phyloP scores from a whole-genome alignment of 2,113 vertebrate species.

The Salvator merianae region DNA sequence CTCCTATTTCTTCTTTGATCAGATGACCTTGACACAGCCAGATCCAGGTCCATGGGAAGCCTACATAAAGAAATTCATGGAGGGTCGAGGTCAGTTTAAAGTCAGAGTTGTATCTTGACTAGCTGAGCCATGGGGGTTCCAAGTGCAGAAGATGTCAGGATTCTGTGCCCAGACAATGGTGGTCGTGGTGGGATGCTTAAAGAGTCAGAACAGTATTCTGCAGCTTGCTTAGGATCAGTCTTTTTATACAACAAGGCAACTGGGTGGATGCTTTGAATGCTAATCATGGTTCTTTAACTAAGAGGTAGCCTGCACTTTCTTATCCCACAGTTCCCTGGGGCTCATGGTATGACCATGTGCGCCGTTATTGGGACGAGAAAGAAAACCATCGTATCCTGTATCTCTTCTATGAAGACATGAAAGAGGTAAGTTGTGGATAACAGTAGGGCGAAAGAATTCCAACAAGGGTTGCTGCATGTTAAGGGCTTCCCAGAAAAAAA shows the following conservation, averaged over 20 bases:
- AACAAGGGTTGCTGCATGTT: not conserved
- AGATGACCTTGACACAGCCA: constrained; percentile 73
- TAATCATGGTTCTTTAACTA: too few species aligned
- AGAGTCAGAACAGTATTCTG: not conserved
- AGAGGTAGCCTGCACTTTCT: too few species aligned
- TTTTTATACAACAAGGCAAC: too few species aligned
- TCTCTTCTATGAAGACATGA: constrained; percentile 57
- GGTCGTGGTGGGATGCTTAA: not conserved
- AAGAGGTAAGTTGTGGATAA: constrained; percentile 35
- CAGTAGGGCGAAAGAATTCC: not conserved
- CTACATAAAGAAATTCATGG: constrained; percentile 73
- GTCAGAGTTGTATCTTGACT: not conserved
- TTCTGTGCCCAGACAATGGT: not conserved
- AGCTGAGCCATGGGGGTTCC: too few species aligned
- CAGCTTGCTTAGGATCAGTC: too few species aligned
- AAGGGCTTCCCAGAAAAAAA: not conserved
- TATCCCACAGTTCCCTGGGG: constrained; percentile 49
- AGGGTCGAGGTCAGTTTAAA: constrained; percentile 63
- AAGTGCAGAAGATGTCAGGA: not conserved
- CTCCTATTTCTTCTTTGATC: constrained; percentile 80
- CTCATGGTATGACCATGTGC: constrained; percentile 53
- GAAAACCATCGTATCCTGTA: constrained; percentile 48
- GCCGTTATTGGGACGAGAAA: constrained; percentile 44
- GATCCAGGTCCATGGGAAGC: constrained; percentile 77
- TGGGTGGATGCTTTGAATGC: too few species aligned